Conservation (phyloP, 2,113 vertebrate genomes). For the Cariama cristata region DNA sequence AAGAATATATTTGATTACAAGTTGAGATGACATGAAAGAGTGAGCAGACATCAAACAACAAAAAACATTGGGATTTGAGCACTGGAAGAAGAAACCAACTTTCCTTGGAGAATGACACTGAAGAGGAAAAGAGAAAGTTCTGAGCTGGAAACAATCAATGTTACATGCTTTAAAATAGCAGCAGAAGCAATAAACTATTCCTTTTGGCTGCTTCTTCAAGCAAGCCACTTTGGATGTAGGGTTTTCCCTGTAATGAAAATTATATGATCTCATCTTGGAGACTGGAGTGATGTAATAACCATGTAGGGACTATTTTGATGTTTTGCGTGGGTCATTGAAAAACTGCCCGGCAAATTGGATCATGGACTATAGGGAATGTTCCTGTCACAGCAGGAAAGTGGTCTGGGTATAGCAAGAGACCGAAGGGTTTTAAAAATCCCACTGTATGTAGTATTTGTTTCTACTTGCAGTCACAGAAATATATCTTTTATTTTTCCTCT, state of each 20-base stretch:
- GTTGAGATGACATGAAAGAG: neutral
- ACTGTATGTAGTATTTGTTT: neutral
- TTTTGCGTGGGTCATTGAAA: constrained; percentile 20
- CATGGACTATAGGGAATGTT: neutral
- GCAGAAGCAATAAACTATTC: neutral
- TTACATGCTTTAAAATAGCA: neutral
- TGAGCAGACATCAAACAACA: neutral
- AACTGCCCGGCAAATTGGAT: constrained; percentile 7
- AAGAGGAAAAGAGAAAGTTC: neutral
- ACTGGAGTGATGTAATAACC: constrained; percentile 1
- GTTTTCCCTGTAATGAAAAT: neutral
- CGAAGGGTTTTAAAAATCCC: neutral
- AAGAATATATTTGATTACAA: neutral
- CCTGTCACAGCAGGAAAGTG: neutral
- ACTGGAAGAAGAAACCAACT: neutral
- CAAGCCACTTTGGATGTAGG: neutral
- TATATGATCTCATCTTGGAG: neutral
- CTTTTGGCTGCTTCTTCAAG: constrained; percentile 10
- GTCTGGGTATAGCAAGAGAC: neutral
- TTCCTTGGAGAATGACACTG: neutral
- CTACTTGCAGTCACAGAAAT: neutral
- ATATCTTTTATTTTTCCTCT: neutral
- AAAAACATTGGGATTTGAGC: neutral
- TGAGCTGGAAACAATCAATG: neutral
- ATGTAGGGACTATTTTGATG: neutral